A percentile compares a stretch with the other conserved stretches of the same genome.
Conservation (phyloP, 2,113 vertebrate genomes). For the Sorex fumeus region DNA sequence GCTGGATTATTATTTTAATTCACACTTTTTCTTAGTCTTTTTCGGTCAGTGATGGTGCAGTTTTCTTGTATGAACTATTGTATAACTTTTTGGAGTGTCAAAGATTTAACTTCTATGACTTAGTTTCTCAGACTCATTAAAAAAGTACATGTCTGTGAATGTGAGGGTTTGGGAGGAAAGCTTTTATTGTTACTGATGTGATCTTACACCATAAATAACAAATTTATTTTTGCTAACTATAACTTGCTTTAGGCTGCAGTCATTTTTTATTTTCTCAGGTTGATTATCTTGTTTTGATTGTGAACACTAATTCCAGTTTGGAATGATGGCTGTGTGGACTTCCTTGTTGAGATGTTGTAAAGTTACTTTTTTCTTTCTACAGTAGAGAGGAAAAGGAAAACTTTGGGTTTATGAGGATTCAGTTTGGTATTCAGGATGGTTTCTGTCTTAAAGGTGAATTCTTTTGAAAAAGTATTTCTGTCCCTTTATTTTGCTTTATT, state of each 20-base stretch:
- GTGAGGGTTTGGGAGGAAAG: not conserved
- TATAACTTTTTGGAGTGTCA: constrained; percentile 19
- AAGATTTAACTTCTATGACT: not conserved
- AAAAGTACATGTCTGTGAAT: not conserved
- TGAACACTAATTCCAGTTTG: constrained; percentile 8
- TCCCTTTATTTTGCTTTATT: no score
- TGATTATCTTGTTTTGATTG: constrained; percentile 33
- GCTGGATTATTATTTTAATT: constrained; percentile 29
- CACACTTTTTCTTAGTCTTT: not conserved
- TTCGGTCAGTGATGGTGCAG: constrained; percentile 7
- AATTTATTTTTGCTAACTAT: not conserved
- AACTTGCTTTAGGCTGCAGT: not conserved
- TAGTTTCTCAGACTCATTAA: constrained; percentile 49
- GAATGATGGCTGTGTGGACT: not conserved
- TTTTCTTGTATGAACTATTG: constrained; percentile 35
- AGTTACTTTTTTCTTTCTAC: not conserved
- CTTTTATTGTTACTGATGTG: constrained; percentile 12
- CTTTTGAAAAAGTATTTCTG: no score
- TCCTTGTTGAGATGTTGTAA: not conserved
- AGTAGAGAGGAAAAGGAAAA: not conserved
- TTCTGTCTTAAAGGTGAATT: no score
- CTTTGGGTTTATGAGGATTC: not conserved
- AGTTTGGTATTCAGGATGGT: constrained; percentile 1
- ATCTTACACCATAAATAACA: no score
- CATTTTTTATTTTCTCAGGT: constrained; percentile 43